Evolutionary conservation across 2,888 invertebrate genomes (phyloP).

Genomic region (Chrysolina oricalcia): DNA sequence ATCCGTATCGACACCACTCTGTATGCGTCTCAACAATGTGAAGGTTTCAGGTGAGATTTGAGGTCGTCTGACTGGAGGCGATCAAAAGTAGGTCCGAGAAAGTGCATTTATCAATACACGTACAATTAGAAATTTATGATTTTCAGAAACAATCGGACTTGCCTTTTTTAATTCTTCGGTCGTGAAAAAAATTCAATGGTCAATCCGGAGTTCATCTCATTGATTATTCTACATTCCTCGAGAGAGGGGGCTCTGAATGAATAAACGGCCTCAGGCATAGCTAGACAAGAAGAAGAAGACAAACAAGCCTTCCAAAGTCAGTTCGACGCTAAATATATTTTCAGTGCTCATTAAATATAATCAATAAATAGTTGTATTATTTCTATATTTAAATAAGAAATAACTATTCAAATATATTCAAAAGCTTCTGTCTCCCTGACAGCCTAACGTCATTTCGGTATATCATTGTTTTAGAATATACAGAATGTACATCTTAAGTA

Average conservation of each 20-base stretch:
- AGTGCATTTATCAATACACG: conserved; percentile 55
- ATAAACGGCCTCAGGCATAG: no score
- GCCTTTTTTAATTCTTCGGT: conserved; percentile 28
- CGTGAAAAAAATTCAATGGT: conserved; percentile 21
- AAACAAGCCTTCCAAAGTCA: no score
- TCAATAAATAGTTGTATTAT: no score
- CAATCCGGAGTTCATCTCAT: neutral
- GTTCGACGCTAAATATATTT: no score
- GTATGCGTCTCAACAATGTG: conserved; percentile 47
- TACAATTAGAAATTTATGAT: conserved; percentile 55
- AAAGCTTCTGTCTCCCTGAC: no score
- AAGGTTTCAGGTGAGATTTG: conserved; percentile 54
- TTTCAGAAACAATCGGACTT: conserved; percentile 72
- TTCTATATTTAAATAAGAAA: no score
- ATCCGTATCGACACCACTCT: conserved; percentile 32
- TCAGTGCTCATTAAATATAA: no score
- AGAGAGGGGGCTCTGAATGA: neutral
- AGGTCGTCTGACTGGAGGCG: conserved; percentile 52
- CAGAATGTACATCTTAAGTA: no score
- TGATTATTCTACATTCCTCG: neutral
- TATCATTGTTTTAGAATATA: no score
- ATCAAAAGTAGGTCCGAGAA: conserved; percentile 55
- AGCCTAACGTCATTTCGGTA: no score
- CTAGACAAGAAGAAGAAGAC: no score
- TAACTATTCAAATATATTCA: no score